These are phyloP conservation scores for Castor canadensis DNA, from an alignment of 2,113 vertebrate species.

Conservation along the genomic window DNA sequence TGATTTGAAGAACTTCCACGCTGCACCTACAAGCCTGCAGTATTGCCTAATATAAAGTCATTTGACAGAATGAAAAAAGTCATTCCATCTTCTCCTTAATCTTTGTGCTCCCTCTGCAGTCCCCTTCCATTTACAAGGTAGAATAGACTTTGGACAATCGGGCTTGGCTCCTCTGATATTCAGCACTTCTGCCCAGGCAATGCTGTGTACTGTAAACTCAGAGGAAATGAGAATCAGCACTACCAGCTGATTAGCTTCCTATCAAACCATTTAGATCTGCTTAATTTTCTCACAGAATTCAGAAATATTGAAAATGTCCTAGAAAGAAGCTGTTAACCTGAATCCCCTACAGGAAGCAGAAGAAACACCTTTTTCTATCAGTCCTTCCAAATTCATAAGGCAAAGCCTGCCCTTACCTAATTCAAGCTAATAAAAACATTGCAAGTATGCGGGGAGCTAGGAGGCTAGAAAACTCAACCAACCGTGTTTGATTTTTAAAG, in stretches of 20 bases:
- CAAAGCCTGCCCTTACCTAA: constrained; percentile 9
- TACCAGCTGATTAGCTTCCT: constrained; percentile 43
- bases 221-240: constrained; percentile 29
- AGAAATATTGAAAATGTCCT: neutral
- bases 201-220: neutral
- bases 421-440: constrained; percentile 44
- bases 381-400: neutral
- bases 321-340: neutral
- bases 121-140: constrained; percentile 35
- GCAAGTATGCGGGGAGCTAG: neutral
- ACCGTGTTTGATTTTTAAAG: constrained; percentile 58
- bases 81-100: constrained; percentile 59
- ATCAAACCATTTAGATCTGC: constrained; percentile 23
- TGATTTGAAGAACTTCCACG: constrained; percentile 60
- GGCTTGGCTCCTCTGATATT: neutral
- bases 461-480: neutral
- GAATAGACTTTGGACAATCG: neutral
- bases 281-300: neutral
- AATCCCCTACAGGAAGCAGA: neutral
- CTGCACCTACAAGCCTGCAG: constrained; percentile 44
- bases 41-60: constrained; percentile 60
- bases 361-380: constrained; percentile 39
- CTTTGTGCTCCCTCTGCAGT: constrained; percentile 30
- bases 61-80: constrained; percentile 66
- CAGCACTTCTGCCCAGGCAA: neutral